Base-by-base conservation (phyloP, 2,888 invertebrate species). In the Lomographa bimaculata region DNA sequence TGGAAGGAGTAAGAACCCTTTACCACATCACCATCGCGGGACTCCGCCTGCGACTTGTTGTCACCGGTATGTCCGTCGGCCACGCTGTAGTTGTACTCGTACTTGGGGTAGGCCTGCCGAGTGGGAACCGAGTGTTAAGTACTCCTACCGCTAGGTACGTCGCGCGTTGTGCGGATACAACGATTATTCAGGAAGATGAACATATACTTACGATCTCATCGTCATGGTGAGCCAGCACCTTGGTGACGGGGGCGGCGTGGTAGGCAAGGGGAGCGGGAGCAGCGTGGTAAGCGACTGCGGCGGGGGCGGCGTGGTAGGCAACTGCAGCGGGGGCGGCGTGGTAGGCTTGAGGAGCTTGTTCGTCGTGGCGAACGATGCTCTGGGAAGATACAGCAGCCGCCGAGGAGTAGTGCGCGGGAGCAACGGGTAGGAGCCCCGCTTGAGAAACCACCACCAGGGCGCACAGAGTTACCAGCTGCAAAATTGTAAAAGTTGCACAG, bases 31-130 rank as follows among this genome's bases (percentile, higher is more conserved):
- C 91, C 91, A 54, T 90, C 90, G 50, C 86, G 80, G 45, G 64
- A 57, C 64, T 91, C 91, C 48, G 89, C 86, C 69, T 90, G 90
- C 43, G 81, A 79, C 75, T 91, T 90, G 72, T 87, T 80, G 77
- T 91, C 91, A 21, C 91, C 91, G 64, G 91, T 91, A 71, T 90
- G 89, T 8, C 83, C 74, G 64, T 91, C 91, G 50, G 89, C 79
- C 1, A 91, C 91, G 11, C 89, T 89, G 79, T 91, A 91, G 38
- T 75, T 79, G 80, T 79, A 91, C 58, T 90, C 83, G 70, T 87
- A 89, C 60, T 79, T 79, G 48, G 87, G 89, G 69, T 85, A 66
- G 1, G 86, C 71, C 81, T 85, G 56, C 2, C 1, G 23, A 21
- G 5, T 9, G 2, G 28, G 50, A 7, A 25, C 24, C 7, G 5